Evolutionary conservation across 2,888 invertebrate genomes (phyloP), one percentile per base, ranked within the genome.

Genomic region (Patella pellucida): DNA sequence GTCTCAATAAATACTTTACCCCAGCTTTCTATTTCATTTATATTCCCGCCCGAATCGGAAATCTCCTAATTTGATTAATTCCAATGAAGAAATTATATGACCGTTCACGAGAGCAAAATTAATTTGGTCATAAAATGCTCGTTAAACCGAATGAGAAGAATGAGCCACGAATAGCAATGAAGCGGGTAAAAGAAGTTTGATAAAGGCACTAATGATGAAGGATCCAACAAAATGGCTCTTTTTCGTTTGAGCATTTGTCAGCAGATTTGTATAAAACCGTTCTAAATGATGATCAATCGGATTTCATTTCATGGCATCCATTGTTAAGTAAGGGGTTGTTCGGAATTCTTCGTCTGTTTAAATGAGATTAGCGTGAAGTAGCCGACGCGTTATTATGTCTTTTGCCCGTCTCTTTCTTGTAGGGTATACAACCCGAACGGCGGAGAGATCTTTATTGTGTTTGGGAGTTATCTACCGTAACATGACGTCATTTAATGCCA

Each of bases 221-320:
- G 23, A 62, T 23, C 62, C 62, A 62, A 23, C 62, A 62, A 62
- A 62, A 62, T 62, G 23, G 19, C 23, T 62, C 62, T 19, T 62
- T n/a, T 62, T 62, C 62, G 62, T 62, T 62, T 62, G 62, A 62
- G 62, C 62, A 62, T 62, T 62, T 62, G 62, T 62, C 62, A 62
- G 62, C 19, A 62, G 62, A 62, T 62, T 62, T 62, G 62, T 62
- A 19, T 62, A 62, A 62, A 62, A 62, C 62, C 62, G 23, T 62
- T 62, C 62, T 62, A 23, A 62, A 62, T 19, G 62, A 62, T 62
- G 62, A 62, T 62, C 62, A 62, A 62, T 62, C 12, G 62, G 12
- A 23, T 62, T 23, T 62, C 62, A 23, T 23, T 62, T 62, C 62
- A 62, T 62, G 62, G 23, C 62, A 62, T 62, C 62, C 62, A 62